A percentile compares a stretch with the other conserved stretches of the same genome.
Evolutionary conservation across 2,888 invertebrate genomes (phyloP).

Genomic region (Hirtodrosophila histrioides): DNA sequence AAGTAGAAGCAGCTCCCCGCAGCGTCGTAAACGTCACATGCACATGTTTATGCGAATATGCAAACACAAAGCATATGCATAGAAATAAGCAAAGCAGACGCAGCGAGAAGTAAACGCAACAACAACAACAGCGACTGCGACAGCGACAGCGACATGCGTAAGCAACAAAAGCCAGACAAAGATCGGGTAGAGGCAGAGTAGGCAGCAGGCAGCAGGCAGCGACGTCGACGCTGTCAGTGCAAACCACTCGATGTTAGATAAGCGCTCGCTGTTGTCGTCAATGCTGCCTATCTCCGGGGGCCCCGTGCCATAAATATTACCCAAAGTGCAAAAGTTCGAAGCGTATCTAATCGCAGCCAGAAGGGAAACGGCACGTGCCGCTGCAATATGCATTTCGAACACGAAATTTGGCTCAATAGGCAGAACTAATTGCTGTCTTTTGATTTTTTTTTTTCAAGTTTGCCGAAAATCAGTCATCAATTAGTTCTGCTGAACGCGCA

Average conservation of each 20-base stretch:
- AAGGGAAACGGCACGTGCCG: slow-evolving; percentile 28
- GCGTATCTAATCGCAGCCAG: slow-evolving; percentile 51
- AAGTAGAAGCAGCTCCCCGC: too few species aligned
- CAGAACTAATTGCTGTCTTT: too few species aligned
- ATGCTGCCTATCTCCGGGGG: slow-evolving; percentile 4
- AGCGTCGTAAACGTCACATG: slow-evolving; percentile 16
- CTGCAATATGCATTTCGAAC: slow-evolving; percentile 9
- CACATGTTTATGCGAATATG: slow-evolving; percentile 44
- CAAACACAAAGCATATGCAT: slow-evolving; percentile 27
- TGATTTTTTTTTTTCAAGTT: too few species aligned
- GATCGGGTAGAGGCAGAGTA: not conserved
- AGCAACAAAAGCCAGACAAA: slow-evolving; percentile 11
- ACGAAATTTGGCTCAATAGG: not conserved
- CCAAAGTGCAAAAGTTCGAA: slow-evolving; percentile 48
- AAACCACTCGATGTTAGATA: slow-evolving; percentile 47
- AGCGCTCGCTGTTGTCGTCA: slow-evolving; percentile 15
- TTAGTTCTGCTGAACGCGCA: too few species aligned
- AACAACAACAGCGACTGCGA: slow-evolving; percentile 9
- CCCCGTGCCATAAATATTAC: slow-evolving; percentile 10
- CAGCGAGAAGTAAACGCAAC: slow-evolving; percentile 6
- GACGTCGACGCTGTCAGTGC: slow-evolving; percentile 12
- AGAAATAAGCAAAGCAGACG: slow-evolving; percentile 11
- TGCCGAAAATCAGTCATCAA: too few species aligned
- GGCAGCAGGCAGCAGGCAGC: too few species aligned
- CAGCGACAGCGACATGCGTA: slow-evolving; percentile 30